Evolutionary conservation across 2,797 vertebrate genomes (phyloP).

Genomic region (Crax fasciolata): DNA sequence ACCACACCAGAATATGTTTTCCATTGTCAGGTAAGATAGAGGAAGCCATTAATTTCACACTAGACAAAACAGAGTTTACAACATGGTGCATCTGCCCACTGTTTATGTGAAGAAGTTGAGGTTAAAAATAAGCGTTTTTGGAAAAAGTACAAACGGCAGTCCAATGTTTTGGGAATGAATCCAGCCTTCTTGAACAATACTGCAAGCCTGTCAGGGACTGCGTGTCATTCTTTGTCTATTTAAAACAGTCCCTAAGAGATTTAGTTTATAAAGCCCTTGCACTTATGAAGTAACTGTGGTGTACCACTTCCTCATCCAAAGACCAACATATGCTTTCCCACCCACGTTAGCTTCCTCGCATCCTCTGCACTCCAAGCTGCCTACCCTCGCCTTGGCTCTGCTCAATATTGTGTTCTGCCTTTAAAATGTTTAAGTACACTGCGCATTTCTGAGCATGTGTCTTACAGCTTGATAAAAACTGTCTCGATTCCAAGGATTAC

Average conservation of each 20-base stretch:
- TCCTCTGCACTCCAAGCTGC: conserved; percentile 53
- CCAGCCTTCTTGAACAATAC: conserved; percentile 69
- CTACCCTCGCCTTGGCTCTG: conserved; percentile 23
- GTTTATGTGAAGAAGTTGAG: conserved; percentile 35
- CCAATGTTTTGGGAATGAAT: conserved; percentile 77
- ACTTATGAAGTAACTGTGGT: conserved; percentile 90
- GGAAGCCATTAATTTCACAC: conserved; percentile 25
- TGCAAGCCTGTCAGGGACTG: conserved; percentile 66
- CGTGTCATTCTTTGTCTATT: conserved; percentile 82
- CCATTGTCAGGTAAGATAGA: conserved; percentile 93
- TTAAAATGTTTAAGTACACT: not conserved
- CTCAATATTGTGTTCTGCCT: conserved; percentile 18
- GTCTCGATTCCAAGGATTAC: not conserved
- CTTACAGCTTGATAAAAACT: not conserved
- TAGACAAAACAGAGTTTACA: conserved; percentile 38
- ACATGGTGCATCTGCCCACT: conserved; percentile 22
- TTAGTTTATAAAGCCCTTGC: conserved; percentile 87
- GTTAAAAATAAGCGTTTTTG: conserved; percentile 76
- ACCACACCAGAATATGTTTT: conserved; percentile 96
- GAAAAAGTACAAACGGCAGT: conserved; percentile 68
- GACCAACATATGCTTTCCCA: conserved; percentile 89
- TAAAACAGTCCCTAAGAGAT: conserved; percentile 82
- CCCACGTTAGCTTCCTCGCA: conserved; percentile 81
- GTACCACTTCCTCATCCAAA: conserved; percentile 90
- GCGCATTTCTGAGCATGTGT: not conserved